Evolutionary conservation across 2,113 vertebrate species (phyloP).

Genomic region (Cyanocitta stelleri): DNA sequence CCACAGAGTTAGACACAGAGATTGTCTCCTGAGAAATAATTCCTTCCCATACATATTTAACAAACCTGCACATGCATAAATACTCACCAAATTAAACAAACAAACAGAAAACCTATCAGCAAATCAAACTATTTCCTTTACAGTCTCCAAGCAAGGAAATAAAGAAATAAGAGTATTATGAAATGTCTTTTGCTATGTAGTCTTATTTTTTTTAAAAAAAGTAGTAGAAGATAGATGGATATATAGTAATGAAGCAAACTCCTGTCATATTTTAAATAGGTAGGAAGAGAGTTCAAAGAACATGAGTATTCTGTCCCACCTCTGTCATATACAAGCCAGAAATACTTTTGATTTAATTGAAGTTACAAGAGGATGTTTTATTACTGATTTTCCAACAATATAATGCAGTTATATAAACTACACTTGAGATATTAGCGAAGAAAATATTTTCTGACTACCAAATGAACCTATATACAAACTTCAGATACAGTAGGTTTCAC

Average conservation of each 20-base stretch:
- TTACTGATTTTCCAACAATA: neutral
- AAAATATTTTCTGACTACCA: neutral
- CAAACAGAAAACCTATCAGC: neutral
- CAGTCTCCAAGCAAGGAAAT: neutral
- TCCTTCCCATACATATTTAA: neutral
- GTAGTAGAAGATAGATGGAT: neutral
- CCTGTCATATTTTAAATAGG: neutral
- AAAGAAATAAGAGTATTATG: neutral
- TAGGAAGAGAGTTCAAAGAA: neutral
- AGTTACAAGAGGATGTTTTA: neutral
- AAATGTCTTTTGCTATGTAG: neutral
- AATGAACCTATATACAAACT: neutral
- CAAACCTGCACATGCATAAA: neutral
- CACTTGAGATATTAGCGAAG: slow-evolving; percentile 2
- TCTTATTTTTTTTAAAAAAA: neutral
- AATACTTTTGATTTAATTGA: slow-evolving; percentile 27
- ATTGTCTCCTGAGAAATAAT: neutral
- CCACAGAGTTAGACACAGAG: neutral
- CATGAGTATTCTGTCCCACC: neutral
- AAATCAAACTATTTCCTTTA: neutral
- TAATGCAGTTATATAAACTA: neutral
- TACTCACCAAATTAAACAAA: neutral
- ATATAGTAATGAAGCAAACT: neutral
- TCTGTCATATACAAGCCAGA: neutral
- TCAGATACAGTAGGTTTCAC: neutral